Evolutionary conservation across 2,888 invertebrate species (phyloP).

Genomic region (Lithophane ornitopus): DNA sequence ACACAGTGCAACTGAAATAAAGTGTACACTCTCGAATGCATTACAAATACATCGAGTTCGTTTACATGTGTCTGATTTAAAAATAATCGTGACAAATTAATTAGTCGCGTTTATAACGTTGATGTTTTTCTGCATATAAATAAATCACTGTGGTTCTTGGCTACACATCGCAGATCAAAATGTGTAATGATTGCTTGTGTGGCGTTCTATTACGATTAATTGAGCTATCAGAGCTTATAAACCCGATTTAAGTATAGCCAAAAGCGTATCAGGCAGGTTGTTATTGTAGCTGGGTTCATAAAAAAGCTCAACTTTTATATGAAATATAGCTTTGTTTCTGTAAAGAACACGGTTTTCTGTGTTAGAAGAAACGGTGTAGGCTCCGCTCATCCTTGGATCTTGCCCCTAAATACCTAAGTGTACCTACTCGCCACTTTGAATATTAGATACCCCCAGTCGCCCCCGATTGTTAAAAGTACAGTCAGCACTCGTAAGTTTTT

Average conservation of each 20-base stretch:
- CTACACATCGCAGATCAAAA: conserved; percentile 17
- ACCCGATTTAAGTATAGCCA: neutral
- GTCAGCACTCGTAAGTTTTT: too few species aligned
- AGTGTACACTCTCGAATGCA: neutral
- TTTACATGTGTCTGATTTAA: conserved; percentile 39
- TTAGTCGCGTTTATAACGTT: conserved; percentile 39
- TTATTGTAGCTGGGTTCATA: neutral
- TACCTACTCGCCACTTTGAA: too few species aligned
- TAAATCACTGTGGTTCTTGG: conserved; percentile 52
- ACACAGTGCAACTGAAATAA: conserved; percentile 7
- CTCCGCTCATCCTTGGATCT: too few species aligned
- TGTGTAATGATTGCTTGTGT: neutral
- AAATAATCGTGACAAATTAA: conserved; percentile 61
- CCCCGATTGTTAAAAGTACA: too few species aligned
- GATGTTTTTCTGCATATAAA: conserved; percentile 48
- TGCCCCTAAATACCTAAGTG: too few species aligned
- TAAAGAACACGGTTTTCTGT: neutral
- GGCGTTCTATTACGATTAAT: neutral
- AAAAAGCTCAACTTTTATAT: neutral
- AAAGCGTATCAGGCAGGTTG: neutral
- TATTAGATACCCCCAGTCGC: too few species aligned
- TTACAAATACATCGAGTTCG: conserved; percentile 34
- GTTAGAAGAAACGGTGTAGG: neutral
- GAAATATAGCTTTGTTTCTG: neutral
- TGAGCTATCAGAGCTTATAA: neutral